Evolutionary conservation across 2,888 invertebrate species (phyloP).

Genomic region (Conomelus anceps): DNA sequence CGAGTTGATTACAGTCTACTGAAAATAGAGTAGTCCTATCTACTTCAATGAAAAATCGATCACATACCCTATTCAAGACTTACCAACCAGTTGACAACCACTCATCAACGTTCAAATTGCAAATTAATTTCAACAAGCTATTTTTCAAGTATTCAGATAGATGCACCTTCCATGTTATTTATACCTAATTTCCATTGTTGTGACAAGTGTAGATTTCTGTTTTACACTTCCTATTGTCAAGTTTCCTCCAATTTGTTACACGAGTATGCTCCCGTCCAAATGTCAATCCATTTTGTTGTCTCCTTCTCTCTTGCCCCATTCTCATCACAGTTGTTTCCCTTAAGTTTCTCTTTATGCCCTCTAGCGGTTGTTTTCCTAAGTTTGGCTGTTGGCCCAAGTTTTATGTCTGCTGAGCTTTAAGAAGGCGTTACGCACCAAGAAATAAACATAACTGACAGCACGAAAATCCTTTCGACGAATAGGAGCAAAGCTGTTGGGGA

Average conservation of each 20-base stretch:
- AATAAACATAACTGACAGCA: neutral
- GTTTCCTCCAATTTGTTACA: neutral
- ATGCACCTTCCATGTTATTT: neutral
- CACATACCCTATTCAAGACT: no score
- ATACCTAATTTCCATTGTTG: neutral
- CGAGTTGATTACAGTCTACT: no score
- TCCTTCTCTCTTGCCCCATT: neutral
- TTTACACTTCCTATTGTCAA: neutral
- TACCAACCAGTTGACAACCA: no score
- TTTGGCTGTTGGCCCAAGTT: neutral
- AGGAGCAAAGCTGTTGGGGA: neutral
- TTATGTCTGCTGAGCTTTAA: neutral
- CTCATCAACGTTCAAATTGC: no score
- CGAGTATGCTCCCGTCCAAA: neutral
- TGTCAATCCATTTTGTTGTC: neutral
- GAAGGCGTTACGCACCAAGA: neutral
- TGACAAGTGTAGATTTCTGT: neutral
- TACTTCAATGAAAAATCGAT: no score
- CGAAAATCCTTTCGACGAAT: neutral
- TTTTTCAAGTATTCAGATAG: neutral
- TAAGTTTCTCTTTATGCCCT: neutral
- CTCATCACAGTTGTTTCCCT: neutral
- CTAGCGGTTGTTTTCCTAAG: neutral
- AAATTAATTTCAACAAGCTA: neutral
- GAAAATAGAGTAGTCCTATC: no score